Conservation (phyloP, 2,797 vertebrate species). For the Cirrhinus molitorella region DNA sequence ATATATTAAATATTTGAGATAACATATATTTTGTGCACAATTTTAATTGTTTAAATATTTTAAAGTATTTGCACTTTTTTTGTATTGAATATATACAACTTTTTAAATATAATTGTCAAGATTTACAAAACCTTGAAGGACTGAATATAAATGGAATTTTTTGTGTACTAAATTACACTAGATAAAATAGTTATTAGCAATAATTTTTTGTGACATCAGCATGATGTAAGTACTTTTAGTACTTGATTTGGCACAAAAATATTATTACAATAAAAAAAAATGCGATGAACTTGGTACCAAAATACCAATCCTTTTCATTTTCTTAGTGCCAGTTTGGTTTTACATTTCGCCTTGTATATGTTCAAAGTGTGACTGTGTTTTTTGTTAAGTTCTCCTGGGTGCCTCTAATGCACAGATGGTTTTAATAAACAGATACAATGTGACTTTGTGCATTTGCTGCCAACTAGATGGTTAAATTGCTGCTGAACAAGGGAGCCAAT, state of each 20-base stretch:
- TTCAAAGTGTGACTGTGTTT: background rate
- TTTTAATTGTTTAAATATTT: background rate
- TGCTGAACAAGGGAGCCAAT: constrained; percentile 96
- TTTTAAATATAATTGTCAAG: background rate
- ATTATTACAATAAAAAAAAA: background rate
- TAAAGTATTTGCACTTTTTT: background rate
- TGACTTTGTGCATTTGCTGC: constrained; percentile 26
- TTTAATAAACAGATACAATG: background rate
- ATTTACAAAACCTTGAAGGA: background rate
- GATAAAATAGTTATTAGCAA: background rate
- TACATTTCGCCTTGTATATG: background rate
- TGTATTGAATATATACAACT: background rate
- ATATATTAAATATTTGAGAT: no score
- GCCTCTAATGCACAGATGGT: background rate
- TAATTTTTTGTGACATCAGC: background rate
- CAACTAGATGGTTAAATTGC: constrained; percentile 91
- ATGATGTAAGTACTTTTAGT: background rate
- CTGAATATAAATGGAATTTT: background rate
- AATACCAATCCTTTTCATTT: background rate
- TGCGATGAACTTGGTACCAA: background rate
- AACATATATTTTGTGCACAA: background rate
- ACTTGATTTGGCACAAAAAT: background rate
- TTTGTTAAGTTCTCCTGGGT: background rate
- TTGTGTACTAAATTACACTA: background rate
- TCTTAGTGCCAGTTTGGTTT: background rate